phyloP scores from a whole-genome alignment of 2,888 invertebrate genomes.

The Agrilus cyanescens region DNA sequence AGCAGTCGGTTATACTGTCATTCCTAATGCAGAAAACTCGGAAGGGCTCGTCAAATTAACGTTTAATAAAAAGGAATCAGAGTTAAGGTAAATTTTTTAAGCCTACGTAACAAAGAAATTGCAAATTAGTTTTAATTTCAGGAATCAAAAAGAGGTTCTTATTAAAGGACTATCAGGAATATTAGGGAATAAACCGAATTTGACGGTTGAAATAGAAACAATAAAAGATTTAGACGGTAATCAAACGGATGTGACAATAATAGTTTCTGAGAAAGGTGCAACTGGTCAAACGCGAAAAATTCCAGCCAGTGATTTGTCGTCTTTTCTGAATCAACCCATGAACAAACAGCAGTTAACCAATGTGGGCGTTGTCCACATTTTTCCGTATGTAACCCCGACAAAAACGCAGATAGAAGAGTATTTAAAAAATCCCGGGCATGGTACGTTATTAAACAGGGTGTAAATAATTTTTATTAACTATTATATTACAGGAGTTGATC shows the following conservation, averaged over 20 bases:
- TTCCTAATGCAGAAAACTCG: constrained; percentile 78
- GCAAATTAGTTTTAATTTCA: constrained; percentile 24
- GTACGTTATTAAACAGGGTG: constrained; percentile 25
- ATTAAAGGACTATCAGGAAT: constrained; percentile 54
- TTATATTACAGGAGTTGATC: constrained; percentile 64
- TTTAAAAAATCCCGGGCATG: constrained; percentile 77
- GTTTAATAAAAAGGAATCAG: constrained; percentile 71
- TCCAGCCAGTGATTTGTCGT: constrained; percentile 58
- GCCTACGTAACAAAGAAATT: not conserved
- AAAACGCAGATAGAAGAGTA: constrained; percentile 77
- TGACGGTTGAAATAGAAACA: constrained; percentile 65
- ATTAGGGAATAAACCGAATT: constrained; percentile 75
- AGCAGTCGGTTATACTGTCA: constrained; percentile 83
- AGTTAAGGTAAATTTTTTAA: constrained; percentile 54
- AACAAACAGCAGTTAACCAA: constrained; percentile 61
- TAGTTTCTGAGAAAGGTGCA: constrained; percentile 58
- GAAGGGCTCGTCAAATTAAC: constrained; percentile 81
- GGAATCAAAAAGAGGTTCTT: constrained; percentile 58
- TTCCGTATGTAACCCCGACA: constrained; percentile 63
- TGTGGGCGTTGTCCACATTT: constrained; percentile 59
- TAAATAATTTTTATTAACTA: constrained; percentile 1
- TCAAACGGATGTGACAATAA: constrained; percentile 62
- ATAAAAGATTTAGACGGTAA: constrained; percentile 67
- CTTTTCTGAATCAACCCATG: constrained; percentile 55
- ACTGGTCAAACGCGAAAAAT: constrained; percentile 56